Percentiles rank a stretch among this genome's conserved stretches.
phyloP scores from a whole-genome alignment of 1,140 invertebrate genomes.

The Neelides sp. region DNA sequence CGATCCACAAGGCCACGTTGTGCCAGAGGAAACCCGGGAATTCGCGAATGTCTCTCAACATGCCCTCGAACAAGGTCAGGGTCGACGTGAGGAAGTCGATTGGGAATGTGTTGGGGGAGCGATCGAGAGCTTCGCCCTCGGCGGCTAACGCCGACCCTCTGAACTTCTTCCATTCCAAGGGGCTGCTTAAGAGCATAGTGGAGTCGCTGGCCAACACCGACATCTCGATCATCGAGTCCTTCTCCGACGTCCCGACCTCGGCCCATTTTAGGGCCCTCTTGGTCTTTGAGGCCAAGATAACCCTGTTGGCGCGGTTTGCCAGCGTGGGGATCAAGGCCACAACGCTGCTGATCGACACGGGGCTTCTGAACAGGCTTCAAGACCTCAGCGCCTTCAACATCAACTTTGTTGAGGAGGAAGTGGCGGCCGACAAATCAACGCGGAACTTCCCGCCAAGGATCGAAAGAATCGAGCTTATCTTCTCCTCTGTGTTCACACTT shows the following conservation, averaged over 20 bases:
- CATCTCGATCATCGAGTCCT: conserved; percentile 15
- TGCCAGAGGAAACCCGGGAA: background rate
- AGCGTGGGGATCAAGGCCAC: conserved; percentile 13
- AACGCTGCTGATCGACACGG: conserved; percentile 14
- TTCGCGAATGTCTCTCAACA: background rate
- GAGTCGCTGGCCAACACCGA: conserved; percentile 16
- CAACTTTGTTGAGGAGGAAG: conserved; percentile 2
- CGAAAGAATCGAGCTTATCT: conserved; percentile 14
- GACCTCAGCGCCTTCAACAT: conserved; percentile 26
- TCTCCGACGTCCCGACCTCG: background rate
- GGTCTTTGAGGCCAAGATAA: conserved; percentile 24
- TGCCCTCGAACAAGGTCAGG: background rate
- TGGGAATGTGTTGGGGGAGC: background rate
- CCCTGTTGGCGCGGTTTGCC: conserved; percentile 18
- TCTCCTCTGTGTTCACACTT: conserved; percentile 14
- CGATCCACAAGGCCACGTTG: background rate
- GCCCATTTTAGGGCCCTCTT: conserved; percentile 16
- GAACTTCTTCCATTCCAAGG: conserved; percentile 16
- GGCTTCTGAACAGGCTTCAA: conserved; percentile 14
- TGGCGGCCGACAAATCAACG: background rate
- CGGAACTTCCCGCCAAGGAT: background rate
- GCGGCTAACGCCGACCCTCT: too few species aligned
- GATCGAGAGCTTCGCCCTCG: too few species aligned
- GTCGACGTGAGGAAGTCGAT: background rate
- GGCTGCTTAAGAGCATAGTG: conserved; percentile 20